A percentile compares a stretch with the other conserved stretches of the same genome.
These are phyloP conservation scores for Oopsacas minuta DNA, from an alignment of 37 sponge, comb jelly and placozoan genomes.

Conservation along the genomic window DNA sequence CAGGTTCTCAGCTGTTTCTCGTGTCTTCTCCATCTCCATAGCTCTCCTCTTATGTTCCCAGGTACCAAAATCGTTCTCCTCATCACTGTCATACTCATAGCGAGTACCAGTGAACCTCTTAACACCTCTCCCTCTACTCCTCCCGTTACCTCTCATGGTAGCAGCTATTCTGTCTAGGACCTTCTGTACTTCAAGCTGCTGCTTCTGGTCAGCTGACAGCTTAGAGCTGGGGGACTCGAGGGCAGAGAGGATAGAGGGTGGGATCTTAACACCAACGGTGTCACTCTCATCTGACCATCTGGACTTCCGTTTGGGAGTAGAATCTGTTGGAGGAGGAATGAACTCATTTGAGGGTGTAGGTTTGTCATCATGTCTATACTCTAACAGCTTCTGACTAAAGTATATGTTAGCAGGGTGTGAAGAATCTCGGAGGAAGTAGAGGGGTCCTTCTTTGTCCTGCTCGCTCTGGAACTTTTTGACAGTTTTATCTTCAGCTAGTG, in stretches of 20 bases:
- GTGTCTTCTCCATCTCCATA: slow-evolving; percentile 62
- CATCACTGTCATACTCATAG: slow-evolving; percentile 93
- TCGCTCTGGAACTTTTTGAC: neutral
- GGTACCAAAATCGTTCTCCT: slow-evolving; percentile 72
- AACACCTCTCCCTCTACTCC: neutral
- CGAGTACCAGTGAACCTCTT: slow-evolving; percentile 27
- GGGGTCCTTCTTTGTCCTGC: neutral
- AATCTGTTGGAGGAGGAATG: neutral
- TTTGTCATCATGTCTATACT: neutral
- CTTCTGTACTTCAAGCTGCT: slow-evolving; percentile 52
- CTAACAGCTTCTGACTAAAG: slow-evolving; percentile 4
- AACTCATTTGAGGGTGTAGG: neutral
- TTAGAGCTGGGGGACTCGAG: neutral
- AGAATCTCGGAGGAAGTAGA: neutral
- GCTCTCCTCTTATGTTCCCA: slow-evolving; percentile 85
- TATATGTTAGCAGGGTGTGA: neutral
- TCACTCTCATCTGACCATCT: neutral
- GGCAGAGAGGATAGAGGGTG: neutral
- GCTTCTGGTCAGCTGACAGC: slow-evolving; percentile 34
- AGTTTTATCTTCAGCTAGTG: neutral
- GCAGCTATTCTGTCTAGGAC: slow-evolving; percentile 26
- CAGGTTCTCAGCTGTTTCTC: slow-evolving; percentile 37
- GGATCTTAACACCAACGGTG: neutral
- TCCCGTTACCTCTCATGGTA: slow-evolving; percentile 22
- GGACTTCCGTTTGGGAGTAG: neutral